These are phyloP conservation scores for Rhabdophis nuchalis DNA, from an alignment of 2,797 vertebrate genomes.

Conservation along the genomic window DNA sequence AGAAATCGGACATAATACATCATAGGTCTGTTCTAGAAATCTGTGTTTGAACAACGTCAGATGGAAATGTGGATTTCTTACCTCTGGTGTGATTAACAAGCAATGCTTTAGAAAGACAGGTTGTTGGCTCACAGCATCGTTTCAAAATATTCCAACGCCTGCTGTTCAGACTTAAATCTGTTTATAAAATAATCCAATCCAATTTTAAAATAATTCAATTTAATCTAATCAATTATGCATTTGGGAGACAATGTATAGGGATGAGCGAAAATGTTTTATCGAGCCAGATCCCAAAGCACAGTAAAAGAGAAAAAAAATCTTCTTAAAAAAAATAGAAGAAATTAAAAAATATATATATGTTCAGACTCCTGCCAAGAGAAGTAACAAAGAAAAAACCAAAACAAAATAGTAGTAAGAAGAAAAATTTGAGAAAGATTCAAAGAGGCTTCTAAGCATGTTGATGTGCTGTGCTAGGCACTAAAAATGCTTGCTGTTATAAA, in stretches of 20 bases:
- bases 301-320: not conserved
- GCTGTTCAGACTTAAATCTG: conserved; percentile 32
- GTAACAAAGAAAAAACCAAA: not conserved
- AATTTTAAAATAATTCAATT: not conserved
- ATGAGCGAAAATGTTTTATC: not conserved
- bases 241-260: not conserved
- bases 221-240: not conserved
- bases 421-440: not conserved
- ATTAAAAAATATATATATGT: fast-evolving
- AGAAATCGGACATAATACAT: conserved; percentile 12
- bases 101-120: conserved; percentile 33
- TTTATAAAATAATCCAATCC: conserved; percentile 24
- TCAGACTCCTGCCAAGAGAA: not conserved
- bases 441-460: not conserved
- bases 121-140: conserved; percentile 48
- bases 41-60: conserved; percentile 28
- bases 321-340: not conserved
- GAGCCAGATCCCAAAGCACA: not conserved
- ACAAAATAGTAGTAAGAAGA: not conserved
- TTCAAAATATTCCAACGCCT: conserved; percentile 47
- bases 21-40: conserved; percentile 18
- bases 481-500: not conserved
- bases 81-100: conserved; percentile 29
- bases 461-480: too few relatives aligned
- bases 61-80: conserved; percentile 35